Evolutionary conservation across 2,888 invertebrate species (phyloP), one percentile per base, ranked within the genome.

Genomic region (Sialis fuliginosa): DNA sequence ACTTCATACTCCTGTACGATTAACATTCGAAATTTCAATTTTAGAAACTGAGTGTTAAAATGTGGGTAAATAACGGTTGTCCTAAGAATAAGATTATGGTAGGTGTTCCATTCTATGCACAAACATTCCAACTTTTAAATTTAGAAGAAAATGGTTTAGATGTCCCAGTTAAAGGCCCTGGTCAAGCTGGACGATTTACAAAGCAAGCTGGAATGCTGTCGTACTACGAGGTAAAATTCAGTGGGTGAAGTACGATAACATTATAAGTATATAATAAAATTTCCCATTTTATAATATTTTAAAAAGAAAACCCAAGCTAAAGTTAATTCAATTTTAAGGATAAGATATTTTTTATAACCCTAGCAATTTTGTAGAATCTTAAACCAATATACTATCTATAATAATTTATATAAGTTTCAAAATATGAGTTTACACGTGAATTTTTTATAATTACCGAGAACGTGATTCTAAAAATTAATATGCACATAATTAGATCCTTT

Each of bases 101-200:
- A 39, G 69, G 69, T 6, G 56, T 68, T 50, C 62, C 63, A 6
- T 53, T 62, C 2, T 67, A 66, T 50, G 69, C 65, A 1, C 57
- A 66, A 37, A 58, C 64, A 1, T 37, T 37, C n/a, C 61, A 60
- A 7, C 51, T 69, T 22, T 40, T 53, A 44, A 52, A 59, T 9
- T 54, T 58, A 9, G 56, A 56, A 6, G 46, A 61, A 3, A 61
- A 58, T 46, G 60, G 61, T 6, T 54, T 64, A 6, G 65, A 65
- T 9, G 51, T 53, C 5, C 31, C 51, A 0, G 59, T 60, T 6
- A 48, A 42, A 3, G 56, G 55, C 10, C 44, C 49, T 1, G 58
- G 58, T 6, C 50, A 51, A 34, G 48, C 53, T 6, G 59, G 60
- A 5, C 46, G 49, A n/a, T 57, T 50, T 39, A 60, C 59, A 1